Percentiles rank a stretch among this genome's conserved stretches.
phyloP scores from a whole-genome alignment of 2,113 vertebrate genomes.

The Engystomops pustulosus region DNA sequence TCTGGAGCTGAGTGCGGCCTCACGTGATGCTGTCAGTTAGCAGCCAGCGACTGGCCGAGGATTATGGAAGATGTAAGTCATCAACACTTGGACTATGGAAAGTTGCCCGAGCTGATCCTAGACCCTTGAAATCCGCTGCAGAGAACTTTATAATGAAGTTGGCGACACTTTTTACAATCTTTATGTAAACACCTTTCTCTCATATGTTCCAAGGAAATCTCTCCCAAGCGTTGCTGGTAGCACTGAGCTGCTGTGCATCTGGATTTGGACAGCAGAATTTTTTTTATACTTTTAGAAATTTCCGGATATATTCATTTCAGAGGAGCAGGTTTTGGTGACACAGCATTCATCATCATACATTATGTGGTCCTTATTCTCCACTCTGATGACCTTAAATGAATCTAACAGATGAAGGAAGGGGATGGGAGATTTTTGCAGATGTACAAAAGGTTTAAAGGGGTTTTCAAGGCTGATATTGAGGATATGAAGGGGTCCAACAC shows the following conservation, averaged over 20 bases:
- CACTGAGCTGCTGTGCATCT: neutral
- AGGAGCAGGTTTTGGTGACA: neutral
- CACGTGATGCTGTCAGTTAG: neutral
- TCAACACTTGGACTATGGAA: constrained; percentile 24
- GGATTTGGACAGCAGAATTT: neutral
- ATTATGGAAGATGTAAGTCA: constrained; percentile 36
- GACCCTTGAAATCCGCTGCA: neutral
- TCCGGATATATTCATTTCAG: neutral
- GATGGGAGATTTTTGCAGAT: neutral
- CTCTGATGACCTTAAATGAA: neutral
- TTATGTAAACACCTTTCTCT: neutral
- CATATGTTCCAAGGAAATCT: neutral
- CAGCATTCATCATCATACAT: too few species aligned
- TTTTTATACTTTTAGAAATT: neutral
- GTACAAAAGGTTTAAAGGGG: too few species aligned
- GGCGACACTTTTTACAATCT: constrained; percentile 7
- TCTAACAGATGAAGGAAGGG: neutral
- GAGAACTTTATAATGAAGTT: constrained; percentile 25
- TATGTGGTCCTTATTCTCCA: neutral
- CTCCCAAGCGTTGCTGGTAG: neutral
- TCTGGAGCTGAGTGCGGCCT: neutral
- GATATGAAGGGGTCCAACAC: too few species aligned
- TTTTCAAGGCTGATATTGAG: too few species aligned
- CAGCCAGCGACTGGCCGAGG: constrained; percentile 28
- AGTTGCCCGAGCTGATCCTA: neutral